Conservation (phyloP, 2,113 vertebrate genomes). For the Eulemur rufifrons region DNA sequence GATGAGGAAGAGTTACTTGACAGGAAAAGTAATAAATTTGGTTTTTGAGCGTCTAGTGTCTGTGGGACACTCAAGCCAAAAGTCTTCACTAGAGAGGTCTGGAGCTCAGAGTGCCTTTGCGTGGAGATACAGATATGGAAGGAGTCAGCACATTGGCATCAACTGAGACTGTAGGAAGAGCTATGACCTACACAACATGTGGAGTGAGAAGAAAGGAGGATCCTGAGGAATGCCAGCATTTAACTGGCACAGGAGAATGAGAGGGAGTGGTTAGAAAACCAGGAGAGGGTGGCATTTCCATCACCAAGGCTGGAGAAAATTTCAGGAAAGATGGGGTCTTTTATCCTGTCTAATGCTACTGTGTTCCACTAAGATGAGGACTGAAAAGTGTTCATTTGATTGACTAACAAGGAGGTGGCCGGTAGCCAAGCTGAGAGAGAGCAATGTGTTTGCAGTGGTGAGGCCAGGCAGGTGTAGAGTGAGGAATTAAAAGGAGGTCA, state of each 20-base stretch:
- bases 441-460: not conserved
- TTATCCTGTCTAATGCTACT: not conserved
- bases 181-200: not conserved
- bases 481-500: not conserved
- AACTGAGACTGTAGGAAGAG: not conserved
- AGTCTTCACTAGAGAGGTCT: not conserved
- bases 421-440: not conserved
- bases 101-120: not conserved
- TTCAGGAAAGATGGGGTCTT: not conserved
- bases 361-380: not conserved
- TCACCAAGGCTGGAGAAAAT: not conserved
- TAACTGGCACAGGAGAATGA: not conserved
- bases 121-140: not conserved
- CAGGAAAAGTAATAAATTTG: not conserved
- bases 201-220: not conserved
- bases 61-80: not conserved
- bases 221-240: not conserved
- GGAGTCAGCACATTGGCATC: not conserved
- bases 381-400: not conserved
- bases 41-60: not conserved
- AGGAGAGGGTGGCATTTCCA: not conserved
- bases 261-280: not conserved
- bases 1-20: not conserved
- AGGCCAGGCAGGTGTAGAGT: not conserved
- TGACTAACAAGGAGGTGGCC: not conserved